Conservation (phyloP, 2,797 vertebrate genomes). For the Ceyx erithaca region DNA sequence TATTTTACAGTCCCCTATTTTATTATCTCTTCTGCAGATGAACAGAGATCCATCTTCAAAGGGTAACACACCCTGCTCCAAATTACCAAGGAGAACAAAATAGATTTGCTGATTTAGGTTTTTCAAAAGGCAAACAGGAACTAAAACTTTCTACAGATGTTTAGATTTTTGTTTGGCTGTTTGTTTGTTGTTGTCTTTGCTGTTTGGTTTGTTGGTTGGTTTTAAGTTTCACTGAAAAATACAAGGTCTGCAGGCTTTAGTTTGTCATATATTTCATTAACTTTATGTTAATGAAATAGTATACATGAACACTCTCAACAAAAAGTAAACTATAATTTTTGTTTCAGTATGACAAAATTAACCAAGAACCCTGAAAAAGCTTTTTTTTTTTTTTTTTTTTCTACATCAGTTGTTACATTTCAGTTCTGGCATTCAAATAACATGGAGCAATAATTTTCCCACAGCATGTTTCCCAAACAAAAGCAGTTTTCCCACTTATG, state of each 20-base stretch:
- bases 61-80: background rate
- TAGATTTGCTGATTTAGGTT: background rate
- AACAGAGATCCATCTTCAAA: background rate
- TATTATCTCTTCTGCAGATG: background rate
- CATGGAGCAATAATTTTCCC: constrained; percentile 47
- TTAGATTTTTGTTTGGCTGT: background rate
- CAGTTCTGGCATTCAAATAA: constrained; percentile 6
- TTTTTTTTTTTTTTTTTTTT: background rate
- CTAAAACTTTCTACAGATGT: background rate
- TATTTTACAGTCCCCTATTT: background rate
- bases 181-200: no score
- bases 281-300: background rate
- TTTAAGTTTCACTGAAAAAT: background rate
- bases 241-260: background rate
- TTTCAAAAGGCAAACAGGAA: background rate
- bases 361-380: background rate
- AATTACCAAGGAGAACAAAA: background rate
- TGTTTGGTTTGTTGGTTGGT: no score
- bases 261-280: background rate
- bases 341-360: background rate
- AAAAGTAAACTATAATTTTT: background rate
- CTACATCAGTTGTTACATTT: constrained; percentile 20
- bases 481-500: constrained; percentile 28
- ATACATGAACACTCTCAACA: background rate
- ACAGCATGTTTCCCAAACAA: constrained; percentile 43